A percentile compares a stretch with the other conserved stretches of the same genome.
Evolutionary conservation across 2,888 invertebrate genomes (phyloP).

Genomic region (Loripinus fragilis): DNA sequence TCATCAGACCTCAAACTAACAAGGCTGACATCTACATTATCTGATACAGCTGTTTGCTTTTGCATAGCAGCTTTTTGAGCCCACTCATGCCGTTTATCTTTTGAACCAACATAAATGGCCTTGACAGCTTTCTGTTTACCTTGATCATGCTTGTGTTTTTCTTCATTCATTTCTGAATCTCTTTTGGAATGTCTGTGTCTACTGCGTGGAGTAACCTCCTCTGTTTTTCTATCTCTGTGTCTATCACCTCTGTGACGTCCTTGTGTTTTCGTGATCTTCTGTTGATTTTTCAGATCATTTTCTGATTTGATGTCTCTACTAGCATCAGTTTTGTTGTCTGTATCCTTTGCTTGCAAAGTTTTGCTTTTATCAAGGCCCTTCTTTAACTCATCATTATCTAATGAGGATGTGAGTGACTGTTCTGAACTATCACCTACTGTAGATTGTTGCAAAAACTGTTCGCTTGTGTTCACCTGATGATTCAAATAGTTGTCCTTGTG

Average conservation of each 20-base stretch:
- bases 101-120: constrained; percentile 43
- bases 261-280: background rate
- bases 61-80: constrained; percentile 7
- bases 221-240: background rate
- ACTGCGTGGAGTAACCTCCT: background rate
- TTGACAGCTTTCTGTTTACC: constrained; percentile 8
- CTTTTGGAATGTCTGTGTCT: background rate
- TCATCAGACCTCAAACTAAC: background rate
- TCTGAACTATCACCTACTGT: background rate
- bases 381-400: background rate
- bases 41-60: background rate
- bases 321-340: background rate
- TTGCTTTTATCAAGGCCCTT: background rate
- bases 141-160: constrained; percentile 25
- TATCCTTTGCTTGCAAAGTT: background rate
- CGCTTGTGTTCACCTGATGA: background rate
- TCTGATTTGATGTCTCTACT: background rate
- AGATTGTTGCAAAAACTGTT: background rate
- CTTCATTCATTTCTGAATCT: background rate
- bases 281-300: background rate
- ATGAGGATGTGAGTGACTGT: background rate
- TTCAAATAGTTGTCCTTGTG: background rate
- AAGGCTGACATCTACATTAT: background rate
- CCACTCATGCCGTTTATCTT: constrained; percentile 36
- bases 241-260: background rate